A percentile compares a stretch with the other conserved stretches of the same genome.
These are phyloP conservation scores for Pogonomyrmex californicus DNA, from an alignment of 1,140 invertebrate genomes.

Conservation along the genomic window DNA sequence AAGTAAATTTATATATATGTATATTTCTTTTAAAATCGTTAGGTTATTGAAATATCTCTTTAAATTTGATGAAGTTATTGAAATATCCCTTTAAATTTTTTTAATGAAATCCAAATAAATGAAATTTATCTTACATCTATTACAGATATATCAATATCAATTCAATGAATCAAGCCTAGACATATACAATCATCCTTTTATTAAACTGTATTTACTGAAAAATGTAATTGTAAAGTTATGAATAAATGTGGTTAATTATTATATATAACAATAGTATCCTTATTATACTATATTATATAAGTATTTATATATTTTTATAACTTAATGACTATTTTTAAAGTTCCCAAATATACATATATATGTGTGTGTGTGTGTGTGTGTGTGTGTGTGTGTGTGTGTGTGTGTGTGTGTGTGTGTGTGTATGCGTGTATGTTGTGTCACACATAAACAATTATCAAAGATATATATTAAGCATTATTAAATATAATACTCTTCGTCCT, in stretches of 20 bases:
- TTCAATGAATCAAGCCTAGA: constrained; percentile 2
- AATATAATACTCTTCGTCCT: no score
- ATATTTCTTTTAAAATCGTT: neutral
- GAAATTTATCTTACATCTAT: constrained; percentile 45
- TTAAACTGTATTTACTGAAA: constrained; percentile 66
- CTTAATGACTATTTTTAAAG: no score
- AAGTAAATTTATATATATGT: constrained; percentile 16
- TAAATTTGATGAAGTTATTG: neutral
- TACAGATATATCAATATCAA: constrained; percentile 24
- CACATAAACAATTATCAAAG: no score
- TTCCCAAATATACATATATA: no score
- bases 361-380: no score
- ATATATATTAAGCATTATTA: no score
- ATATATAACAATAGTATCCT: neutral
- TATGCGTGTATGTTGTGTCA: no score
- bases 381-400: no score
- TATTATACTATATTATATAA: no score
- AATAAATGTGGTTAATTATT: constrained; percentile 69
- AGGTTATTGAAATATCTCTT: neutral
- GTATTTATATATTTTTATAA: no score
- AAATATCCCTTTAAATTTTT: neutral
- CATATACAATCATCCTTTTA: constrained; percentile 44
- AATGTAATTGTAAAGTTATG: constrained; percentile 50
- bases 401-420: no score
- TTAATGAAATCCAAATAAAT: neutral